These are phyloP conservation scores for Melanotaenia boesemani DNA, from an alignment of 2,797 vertebrate genomes.

Conservation along the genomic window DNA sequence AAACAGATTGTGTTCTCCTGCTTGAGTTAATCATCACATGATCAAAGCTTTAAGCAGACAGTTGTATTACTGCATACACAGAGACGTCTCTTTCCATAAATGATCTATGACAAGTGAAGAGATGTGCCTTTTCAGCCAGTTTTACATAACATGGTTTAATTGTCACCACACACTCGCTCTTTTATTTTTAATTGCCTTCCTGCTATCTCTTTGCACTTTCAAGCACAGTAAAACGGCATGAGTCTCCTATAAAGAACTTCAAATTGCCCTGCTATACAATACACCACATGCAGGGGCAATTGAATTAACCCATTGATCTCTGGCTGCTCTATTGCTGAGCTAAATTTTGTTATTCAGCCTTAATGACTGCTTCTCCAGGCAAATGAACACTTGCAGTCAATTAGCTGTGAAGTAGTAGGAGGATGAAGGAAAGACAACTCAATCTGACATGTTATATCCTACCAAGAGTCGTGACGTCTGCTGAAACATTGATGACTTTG, in stretches of 20 bases:
- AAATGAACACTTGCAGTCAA: constrained; percentile 83
- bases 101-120: constrained; percentile 1
- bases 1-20: constrained; percentile 12
- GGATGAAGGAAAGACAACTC: constrained; percentile 52
- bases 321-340: constrained; percentile 66
- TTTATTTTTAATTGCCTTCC: constrained; percentile 51
- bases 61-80: neutral
- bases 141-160: constrained; percentile 39
- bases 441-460: constrained; percentile 24
- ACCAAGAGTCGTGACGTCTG: constrained; percentile 41
- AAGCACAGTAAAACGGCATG: constrained; percentile 71
- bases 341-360: constrained; percentile 78
- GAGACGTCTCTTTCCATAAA: constrained; percentile 17
- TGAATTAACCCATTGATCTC: constrained; percentile 83
- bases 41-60: constrained; percentile 24
- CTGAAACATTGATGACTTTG: constrained; percentile 48
- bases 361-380: constrained; percentile 78
- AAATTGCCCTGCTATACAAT: constrained; percentile 72
- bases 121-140: neutral
- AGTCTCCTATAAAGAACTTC: constrained; percentile 64
- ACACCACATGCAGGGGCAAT: constrained; percentile 74
- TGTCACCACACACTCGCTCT: constrained; percentile 57
- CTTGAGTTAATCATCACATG: constrained; percentile 19
- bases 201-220: constrained; percentile 65
- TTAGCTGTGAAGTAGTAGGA: constrained; percentile 68